Evolutionary conservation across 2,113 vertebrate genomes (phyloP), one percentile per base, ranked within the genome.

Genomic region (Epinephelus moara): DNA sequence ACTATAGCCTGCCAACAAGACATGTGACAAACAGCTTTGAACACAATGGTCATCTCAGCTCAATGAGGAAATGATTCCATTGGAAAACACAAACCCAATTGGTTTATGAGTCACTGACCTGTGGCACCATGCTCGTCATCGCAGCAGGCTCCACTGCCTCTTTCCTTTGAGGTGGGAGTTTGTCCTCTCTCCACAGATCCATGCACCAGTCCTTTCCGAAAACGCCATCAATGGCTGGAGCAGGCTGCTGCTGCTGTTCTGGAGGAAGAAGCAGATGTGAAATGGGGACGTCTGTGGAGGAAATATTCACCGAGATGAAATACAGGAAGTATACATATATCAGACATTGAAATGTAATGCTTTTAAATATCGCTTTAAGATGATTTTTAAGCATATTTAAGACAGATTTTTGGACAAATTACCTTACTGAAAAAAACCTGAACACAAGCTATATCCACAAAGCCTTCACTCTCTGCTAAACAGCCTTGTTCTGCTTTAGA

Each of bases 161-260:
- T 84, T 93, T 90, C 25, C 85, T 84, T 7, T 83, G 88, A 70
- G 76, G 6, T 7, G 78, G 67, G 2, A 71, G 25, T 74, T 92
- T 93, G 2, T 92, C 93, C 23, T 96, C 94, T 84, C 91, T 94
- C 95, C 95, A 96, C 52, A 95, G 85, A 67, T 94, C 91, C 91
- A 95, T 94, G 86, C 94, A 95, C 95, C 95, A 96, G 81, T 96
- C 95, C 64, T 96, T 95, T 4, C 95, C 94, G 81, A 94, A 96
- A 1, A 95, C 93, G 14, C 92, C 92, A 2, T 96, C 94, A 4
- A 94, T 94, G 66, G 94, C 85, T 52, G 93, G 93, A 60, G 90
- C 69, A 37, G 45, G 30, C 12, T 85, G 90, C 55, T 30, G 30
- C 30, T 88, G 91, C 73, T 88, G 93, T 64, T 84, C 93, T 92